phyloP scores from a whole-genome alignment of 2,797 vertebrate species.

The Prunella strophiata region DNA sequence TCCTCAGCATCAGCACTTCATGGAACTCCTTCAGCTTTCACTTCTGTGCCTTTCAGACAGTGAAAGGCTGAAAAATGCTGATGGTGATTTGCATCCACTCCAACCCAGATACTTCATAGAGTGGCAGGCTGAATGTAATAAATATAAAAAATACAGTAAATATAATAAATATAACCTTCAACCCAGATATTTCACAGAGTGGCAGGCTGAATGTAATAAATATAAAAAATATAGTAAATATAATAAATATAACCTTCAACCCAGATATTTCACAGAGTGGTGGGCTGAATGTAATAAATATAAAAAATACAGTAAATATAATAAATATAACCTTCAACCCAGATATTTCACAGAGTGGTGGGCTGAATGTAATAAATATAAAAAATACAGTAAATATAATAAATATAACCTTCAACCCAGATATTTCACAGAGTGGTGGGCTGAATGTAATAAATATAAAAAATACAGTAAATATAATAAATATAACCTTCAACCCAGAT shows the following conservation, averaged over 20 bases:
- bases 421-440: not conserved
- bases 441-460: not conserved
- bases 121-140: accelerated
- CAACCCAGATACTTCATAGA: not conserved
- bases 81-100: not conserved
- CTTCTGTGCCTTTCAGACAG: not conserved
- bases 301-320: not conserved
- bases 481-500: not conserved
- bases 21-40: not conserved
- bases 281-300: not conserved
- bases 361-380: not conserved
- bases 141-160: not conserved
- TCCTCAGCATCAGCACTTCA: not conserved
- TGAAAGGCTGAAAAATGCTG: not conserved
- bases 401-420: not conserved
- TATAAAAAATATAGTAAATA: not conserved
- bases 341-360: not conserved
- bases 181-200: not conserved
- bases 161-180: not conserved
- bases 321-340: not conserved
- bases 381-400: too few species aligned
- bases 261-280: accelerated
- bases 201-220: not conserved
- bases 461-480: too few species aligned
- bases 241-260: not conserved